A percentile compares a stretch with the other conserved stretches of the same genome.
These are phyloP conservation scores for Halichoerus grypus DNA, from an alignment of 2,113 vertebrate genomes.

Conservation along the genomic window DNA sequence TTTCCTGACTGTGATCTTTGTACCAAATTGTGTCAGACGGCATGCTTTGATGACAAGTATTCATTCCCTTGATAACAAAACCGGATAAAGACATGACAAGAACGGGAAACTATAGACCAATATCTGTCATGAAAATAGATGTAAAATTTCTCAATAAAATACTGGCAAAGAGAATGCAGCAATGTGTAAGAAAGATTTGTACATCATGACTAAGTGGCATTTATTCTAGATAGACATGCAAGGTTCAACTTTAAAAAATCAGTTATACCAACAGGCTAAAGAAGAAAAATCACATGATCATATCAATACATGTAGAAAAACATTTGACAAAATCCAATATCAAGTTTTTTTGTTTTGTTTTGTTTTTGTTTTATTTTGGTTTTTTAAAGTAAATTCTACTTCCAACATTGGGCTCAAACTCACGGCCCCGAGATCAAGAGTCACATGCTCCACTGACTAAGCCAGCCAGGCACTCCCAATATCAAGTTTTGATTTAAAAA, in stretches of 20 bases:
- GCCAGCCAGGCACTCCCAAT: background rate
- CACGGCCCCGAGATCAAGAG: background rate
- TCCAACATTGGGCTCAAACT: background rate
- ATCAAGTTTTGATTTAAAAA: background rate
- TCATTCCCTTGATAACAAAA: background rate
- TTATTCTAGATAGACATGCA: background rate
- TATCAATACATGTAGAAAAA: background rate
- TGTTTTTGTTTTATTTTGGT: background rate
- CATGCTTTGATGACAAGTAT: background rate
- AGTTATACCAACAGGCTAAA: background rate
- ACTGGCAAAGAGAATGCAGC: background rate
- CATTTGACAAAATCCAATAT: background rate
- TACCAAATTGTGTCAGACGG: background rate
- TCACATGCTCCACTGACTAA: background rate
- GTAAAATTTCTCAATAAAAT: background rate
- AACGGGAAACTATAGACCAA: background rate
- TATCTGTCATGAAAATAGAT: slow-evolving; percentile 12
- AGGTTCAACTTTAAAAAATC: background rate
- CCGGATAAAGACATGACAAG: background rate
- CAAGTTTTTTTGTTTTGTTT: background rate
- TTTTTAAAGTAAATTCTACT: background rate
- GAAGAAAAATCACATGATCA: background rate
- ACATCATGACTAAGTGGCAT: background rate
- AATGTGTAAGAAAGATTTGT: background rate
- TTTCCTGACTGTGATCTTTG: background rate